Evolutionary conservation across 1,140 invertebrate species (phyloP).

Genomic region (Drosophila parabipectinata): DNA sequence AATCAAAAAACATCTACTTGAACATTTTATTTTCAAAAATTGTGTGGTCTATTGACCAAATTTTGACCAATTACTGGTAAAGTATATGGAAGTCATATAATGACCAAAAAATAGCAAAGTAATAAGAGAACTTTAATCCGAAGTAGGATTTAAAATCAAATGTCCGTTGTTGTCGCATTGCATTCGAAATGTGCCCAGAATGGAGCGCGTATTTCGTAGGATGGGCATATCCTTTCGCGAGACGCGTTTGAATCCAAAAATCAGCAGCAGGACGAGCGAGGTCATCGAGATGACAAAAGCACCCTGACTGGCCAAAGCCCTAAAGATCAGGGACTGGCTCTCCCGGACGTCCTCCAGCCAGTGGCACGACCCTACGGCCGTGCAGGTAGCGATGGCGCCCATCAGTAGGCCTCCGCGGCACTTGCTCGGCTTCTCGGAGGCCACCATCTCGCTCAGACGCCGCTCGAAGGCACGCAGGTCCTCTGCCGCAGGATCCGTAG

Average conservation of each 20-base stretch:
- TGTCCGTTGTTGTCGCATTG: slow-evolving; percentile 9
- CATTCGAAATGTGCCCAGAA: background rate
- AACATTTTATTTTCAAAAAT: too few relatives aligned
- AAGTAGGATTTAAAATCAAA: background rate
- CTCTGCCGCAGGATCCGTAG: slow-evolving; percentile 1
- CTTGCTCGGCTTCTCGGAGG: background rate
- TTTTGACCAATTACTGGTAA: background rate
- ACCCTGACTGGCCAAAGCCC: slow-evolving; percentile 2
- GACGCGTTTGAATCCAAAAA: slow-evolving; percentile 1
- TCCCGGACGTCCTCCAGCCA: background rate
- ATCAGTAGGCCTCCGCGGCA: slow-evolving; percentile 7
- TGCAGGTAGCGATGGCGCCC: slow-evolving; percentile 2
- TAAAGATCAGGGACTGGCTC: background rate
- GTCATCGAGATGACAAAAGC: slow-evolving; percentile 9
- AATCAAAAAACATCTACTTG: too few relatives aligned
- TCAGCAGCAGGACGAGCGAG: background rate
- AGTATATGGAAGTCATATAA: background rate
- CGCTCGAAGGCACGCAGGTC: slow-evolving; percentile 22
- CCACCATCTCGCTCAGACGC: slow-evolving; percentile 11
- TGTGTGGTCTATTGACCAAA: background rate
- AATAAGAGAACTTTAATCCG: background rate
- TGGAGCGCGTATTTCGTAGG: background rate
- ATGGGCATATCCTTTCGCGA: background rate
- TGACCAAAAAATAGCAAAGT: background rate
- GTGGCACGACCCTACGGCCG: slow-evolving; percentile 13